Evolutionary conservation across 2,797 vertebrate genomes (phyloP).

Genomic region (Knipowitschia caucasica): DNA sequence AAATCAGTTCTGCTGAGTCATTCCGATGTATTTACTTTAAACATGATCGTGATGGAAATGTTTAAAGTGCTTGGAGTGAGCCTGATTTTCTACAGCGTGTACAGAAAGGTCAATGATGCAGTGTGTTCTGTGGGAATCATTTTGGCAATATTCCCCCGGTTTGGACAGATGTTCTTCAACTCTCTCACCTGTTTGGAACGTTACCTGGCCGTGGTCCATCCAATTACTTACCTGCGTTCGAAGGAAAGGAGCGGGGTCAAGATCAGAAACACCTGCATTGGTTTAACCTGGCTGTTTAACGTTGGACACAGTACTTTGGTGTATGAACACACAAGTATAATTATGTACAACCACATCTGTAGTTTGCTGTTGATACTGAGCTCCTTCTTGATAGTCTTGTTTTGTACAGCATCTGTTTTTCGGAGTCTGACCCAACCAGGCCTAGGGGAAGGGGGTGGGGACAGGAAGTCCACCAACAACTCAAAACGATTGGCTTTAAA

Average conservation of each 20-base stretch:
- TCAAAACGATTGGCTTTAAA: not conserved
- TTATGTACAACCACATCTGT: not conserved
- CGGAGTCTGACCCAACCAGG: not conserved
- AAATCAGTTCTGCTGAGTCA: not conserved
- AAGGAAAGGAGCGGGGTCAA: not conserved
- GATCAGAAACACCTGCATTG: slow-evolving; percentile 8
- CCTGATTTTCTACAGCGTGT: not conserved
- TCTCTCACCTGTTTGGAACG: slow-evolving; percentile 7
- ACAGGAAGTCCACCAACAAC: not conserved
- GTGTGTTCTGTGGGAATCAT: not conserved
- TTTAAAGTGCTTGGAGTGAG: not conserved
- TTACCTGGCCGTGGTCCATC: slow-evolving; percentile 12
- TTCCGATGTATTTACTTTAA: slow-evolving; percentile 11
- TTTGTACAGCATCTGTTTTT: not conserved
- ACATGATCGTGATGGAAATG: slow-evolving; percentile 14
- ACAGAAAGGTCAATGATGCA: not conserved
- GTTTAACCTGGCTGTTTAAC: no score
- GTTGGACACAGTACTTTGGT: not conserved
- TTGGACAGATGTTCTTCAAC: not conserved
- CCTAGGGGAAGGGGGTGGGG: not conserved
- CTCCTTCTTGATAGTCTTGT: not conserved
- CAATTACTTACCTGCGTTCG: slow-evolving; percentile 2
- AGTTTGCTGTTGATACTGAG: no score
- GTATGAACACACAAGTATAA: not conserved
- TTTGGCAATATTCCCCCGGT: not conserved